Percentiles rank a stretch among this genome's conserved stretches.
phyloP scores from a whole-genome alignment of 2,797 vertebrate genomes.

The Liparis tanakae region DNA sequence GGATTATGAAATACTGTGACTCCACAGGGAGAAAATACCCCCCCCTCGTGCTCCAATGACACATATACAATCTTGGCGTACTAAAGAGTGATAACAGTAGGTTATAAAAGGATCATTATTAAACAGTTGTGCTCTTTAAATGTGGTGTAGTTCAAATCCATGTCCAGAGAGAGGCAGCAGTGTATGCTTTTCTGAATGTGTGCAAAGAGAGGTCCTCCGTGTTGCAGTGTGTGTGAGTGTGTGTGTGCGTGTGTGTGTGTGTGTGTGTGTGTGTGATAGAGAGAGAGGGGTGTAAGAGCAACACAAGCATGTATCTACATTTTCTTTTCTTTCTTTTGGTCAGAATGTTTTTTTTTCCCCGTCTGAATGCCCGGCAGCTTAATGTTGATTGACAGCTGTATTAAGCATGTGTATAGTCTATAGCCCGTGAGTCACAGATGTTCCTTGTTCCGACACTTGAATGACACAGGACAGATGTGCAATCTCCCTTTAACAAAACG shows the following conservation, averaged over 20 bases:
- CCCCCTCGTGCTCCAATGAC: background rate
- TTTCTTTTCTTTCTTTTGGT: too few relatives aligned
- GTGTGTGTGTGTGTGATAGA: background rate
- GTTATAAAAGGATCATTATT: slow-evolving; percentile 26
- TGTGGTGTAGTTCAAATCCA: slow-evolving; percentile 24
- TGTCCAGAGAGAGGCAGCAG: slow-evolving; percentile 65
- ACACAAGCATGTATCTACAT: slow-evolving; percentile 21
- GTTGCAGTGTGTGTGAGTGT: background rate
- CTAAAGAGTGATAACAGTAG: background rate
- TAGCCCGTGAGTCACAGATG: slow-evolving; percentile 35
- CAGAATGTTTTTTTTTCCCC: background rate
- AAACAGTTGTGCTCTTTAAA: background rate
- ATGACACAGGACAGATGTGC: slow-evolving; percentile 38
- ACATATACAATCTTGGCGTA: slow-evolving; percentile 3
- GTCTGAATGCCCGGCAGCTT: slow-evolving; percentile 24
- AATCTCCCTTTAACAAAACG: slow-evolving; percentile 17
- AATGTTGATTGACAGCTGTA: slow-evolving; percentile 44
- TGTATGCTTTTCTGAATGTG: slow-evolving; percentile 22
- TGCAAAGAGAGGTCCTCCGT: background rate
- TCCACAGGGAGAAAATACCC: slow-evolving; percentile 1
- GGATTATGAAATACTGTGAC: slow-evolving; percentile 31
- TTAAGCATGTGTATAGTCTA: slow-evolving; percentile 38
- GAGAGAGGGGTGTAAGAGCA: slow-evolving; percentile 15
- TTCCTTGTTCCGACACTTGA: slow-evolving; percentile 38
- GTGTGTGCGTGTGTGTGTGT: slow-evolving; percentile 9